Base-by-base conservation (phyloP, 2,888 invertebrate species). In the Polietes domitor region DNA sequence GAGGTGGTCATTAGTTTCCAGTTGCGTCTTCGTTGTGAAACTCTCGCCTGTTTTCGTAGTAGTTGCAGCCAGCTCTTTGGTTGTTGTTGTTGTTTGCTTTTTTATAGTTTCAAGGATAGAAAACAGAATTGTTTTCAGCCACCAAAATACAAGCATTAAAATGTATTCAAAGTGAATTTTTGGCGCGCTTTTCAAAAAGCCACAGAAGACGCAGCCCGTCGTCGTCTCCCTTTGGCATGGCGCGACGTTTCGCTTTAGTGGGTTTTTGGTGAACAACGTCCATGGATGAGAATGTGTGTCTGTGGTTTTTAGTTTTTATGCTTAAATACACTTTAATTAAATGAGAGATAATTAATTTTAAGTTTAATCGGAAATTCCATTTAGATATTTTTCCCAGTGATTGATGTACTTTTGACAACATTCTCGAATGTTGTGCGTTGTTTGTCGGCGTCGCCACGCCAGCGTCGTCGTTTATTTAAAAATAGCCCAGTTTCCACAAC, bases 291-390 rank as follows among this genome's bases (percentile, higher is more conserved):
- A 12, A 43, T 75, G 74, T 55, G 65, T 79, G 79, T 80, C 43
- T 77, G 82, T 74, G 70, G 82, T 86, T 84, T 86, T 85, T 83
- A 87, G 87, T 87, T 87, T 86, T 86, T 87, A 89, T 89, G 89
- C 88, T 89, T 88, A 89, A 91, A 88, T 89, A 89, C 88, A 90
- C 89, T 89, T 91, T 91, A 91, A 91, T 91, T 91, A 91, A 91
- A 91, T 90, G 91, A 89, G 89, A 82, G 88, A 88, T 89, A 91
- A 91, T 91, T 91, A 91, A 91, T 91, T 91, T 91, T 87, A 90
- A 91, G 88, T 91, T 91, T 91, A 91, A 91, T 91, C 90, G 89
- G 90, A 90, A 91, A 90, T 90, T 90, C 90, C 90, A 89, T 90
- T 90, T 90, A 90, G 89, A 90, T 89, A 81, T 81, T 84, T 90